These are phyloP conservation scores for Anser brachyrhynchus DNA, from an alignment of 2,113 vertebrate species.

Conservation along the genomic window DNA sequence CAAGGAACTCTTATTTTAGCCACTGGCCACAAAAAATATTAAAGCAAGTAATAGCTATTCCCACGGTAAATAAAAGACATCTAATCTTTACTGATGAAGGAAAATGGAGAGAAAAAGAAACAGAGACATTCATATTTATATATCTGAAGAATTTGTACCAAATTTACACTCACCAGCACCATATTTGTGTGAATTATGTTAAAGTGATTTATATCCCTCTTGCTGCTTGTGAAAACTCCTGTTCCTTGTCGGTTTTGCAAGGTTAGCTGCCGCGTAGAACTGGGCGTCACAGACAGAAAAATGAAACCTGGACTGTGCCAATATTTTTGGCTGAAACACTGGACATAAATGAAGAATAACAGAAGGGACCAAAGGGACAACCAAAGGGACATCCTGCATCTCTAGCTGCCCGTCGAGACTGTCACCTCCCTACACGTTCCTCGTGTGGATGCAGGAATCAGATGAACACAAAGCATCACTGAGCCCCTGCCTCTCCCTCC, in stretches of 20 bases:
- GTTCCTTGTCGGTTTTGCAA: not conserved
- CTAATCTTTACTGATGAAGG: not conserved
- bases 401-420: not conserved
- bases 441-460: not conserved
- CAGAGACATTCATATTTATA: not conserved
- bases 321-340: not conserved
- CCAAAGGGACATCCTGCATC: not conserved
- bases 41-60: not conserved
- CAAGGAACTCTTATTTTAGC: conserved; percentile 16
- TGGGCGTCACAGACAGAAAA: not conserved
- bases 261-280: not conserved
- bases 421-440: not conserved
- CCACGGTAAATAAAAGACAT: conserved; percentile 42
- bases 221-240: not conserved
- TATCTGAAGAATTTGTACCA: not conserved
- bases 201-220: not conserved
- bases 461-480: not conserved
- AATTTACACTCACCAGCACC: not conserved
- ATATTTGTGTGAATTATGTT: not conserved
- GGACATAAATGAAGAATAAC: not conserved
- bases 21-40: not conserved
- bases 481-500: not conserved
- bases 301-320: not conserved
- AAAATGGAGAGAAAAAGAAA: not conserved
- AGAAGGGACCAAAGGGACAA: not conserved